phyloP scores from a whole-genome alignment of 2,888 invertebrate genomes.

The Schizotus pectinicornis region DNA sequence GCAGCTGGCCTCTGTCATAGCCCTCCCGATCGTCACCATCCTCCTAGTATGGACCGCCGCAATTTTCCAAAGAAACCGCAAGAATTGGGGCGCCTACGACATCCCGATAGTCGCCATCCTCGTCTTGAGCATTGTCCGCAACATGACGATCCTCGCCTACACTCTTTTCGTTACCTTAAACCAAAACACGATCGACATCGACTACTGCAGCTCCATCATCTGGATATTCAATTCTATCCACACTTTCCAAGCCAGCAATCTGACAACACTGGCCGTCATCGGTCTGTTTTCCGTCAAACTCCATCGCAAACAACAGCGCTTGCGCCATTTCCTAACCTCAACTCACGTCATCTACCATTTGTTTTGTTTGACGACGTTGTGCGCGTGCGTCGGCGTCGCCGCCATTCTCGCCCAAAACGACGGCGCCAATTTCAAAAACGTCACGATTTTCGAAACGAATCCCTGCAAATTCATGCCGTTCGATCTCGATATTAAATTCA shows the following conservation, averaged over 20 bases:
- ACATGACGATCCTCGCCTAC: constrained; percentile 55
- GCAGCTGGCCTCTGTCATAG: constrained; percentile 57
- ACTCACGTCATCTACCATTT: constrained; percentile 61
- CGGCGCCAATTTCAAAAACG: constrained; percentile 29
- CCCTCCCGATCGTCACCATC: constrained; percentile 58
- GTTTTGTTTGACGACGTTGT: constrained; percentile 61
- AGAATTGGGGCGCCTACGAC: constrained; percentile 62
- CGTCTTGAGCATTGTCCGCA: constrained; percentile 56
- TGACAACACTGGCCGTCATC: constrained; percentile 61
- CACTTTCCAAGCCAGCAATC: constrained; percentile 61
- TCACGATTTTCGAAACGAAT: constrained; percentile 38
- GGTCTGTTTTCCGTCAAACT: constrained; percentile 57
- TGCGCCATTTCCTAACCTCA: constrained; percentile 55
- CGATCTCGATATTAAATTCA: constrained; percentile 59
- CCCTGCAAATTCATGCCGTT: constrained; percentile 60
- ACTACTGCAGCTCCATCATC: constrained; percentile 59
- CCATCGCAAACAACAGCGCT: constrained; percentile 50
- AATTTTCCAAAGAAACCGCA: constrained; percentile 61
- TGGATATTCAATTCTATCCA: constrained; percentile 62
- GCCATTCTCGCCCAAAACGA: constrained; percentile 58
- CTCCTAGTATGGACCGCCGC: constrained; percentile 60
- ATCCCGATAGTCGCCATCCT: constrained; percentile 60
- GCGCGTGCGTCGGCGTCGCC: constrained; percentile 62
- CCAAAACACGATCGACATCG: constrained; percentile 42
- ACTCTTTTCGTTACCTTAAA: constrained; percentile 50